phyloP scores from a whole-genome alignment of 1,140 invertebrate species.

The Anadara kagoshimensis region DNA sequence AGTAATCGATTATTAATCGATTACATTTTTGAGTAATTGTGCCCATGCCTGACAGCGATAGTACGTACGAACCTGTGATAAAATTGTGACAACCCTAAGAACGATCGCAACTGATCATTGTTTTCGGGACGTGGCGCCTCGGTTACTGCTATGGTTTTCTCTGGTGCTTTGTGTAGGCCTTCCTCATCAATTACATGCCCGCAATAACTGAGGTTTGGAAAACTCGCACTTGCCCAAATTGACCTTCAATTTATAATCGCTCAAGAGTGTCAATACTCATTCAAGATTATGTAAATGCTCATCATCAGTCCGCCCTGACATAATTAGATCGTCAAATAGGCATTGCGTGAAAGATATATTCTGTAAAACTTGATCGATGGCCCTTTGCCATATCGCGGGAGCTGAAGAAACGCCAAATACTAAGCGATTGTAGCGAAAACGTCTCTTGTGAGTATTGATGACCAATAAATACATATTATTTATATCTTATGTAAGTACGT shows the following conservation, averaged over 20 bases:
- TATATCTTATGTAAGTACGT: no score
- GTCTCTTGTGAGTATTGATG: constrained; percentile 45
- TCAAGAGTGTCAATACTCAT: constrained; percentile 9
- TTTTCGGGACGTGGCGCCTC: constrained; percentile 66
- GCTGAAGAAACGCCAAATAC: constrained; percentile 63
- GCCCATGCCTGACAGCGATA: no score
- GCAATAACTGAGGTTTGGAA: constrained; percentile 41
- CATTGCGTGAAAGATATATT: constrained; percentile 40
- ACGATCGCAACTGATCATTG: constrained; percentile 63
- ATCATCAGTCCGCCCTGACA: constrained; percentile 21
- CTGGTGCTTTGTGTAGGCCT: constrained; percentile 68
- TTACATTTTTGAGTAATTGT: no score
- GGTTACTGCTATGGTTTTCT: constrained; percentile 71
- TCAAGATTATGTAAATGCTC: constrained; percentile 30
- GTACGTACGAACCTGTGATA: constrained; percentile 55
- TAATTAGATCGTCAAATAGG: constrained; percentile 44
- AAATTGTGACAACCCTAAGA: constrained; percentile 72
- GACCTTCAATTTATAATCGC: background rate
- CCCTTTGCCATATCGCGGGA: constrained; percentile 74
- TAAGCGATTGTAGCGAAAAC: constrained; percentile 34
- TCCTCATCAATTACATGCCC: constrained; percentile 47
- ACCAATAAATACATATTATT: no score
- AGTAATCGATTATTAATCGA: no score
- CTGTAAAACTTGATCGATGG: constrained; percentile 70
- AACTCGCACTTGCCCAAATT: constrained; percentile 30